A percentile compares a stretch with the other conserved stretches of the same genome.
Evolutionary conservation across 2,113 vertebrate genomes (phyloP).

Genomic region (Heterochromis multidens): DNA sequence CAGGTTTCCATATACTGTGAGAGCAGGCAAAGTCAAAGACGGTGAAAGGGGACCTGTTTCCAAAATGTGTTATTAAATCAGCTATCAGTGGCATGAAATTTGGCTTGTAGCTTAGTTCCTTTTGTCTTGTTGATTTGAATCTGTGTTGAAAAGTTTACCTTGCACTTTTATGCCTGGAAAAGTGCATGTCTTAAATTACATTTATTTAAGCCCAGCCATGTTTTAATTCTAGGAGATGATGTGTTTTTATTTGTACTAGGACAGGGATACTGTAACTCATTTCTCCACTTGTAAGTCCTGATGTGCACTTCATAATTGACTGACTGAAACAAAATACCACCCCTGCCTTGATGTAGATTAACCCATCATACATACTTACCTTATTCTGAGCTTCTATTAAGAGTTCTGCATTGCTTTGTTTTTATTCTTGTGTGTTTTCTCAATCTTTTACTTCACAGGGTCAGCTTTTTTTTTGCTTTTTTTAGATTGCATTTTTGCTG

Average conservation of each 20-base stretch:
- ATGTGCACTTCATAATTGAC: slow-evolving; percentile 33
- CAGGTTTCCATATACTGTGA: slow-evolving; percentile 15
- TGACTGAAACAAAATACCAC: slow-evolving; percentile 42
- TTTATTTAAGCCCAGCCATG: slow-evolving; percentile 21
- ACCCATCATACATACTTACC: neutral
- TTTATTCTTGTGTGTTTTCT: neutral
- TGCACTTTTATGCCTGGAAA: slow-evolving; percentile 26
- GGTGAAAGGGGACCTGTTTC: neutral
- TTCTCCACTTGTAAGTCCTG: slow-evolving; percentile 38
- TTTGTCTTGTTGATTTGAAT: slow-evolving; percentile 25
- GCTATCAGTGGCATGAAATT: slow-evolving; percentile 28
- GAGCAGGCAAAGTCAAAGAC: slow-evolving; percentile 30
- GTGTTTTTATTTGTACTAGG: slow-evolving; percentile 51
- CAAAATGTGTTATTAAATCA: slow-evolving; percentile 28
- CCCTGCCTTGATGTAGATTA: slow-evolving; percentile 20
- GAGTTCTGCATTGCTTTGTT: neutral
- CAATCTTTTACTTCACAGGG: neutral
- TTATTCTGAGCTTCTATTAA: neutral
- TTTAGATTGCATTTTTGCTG: neutral
- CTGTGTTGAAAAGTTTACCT: slow-evolving; percentile 47
- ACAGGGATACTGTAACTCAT: slow-evolving; percentile 29
- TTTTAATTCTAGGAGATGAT: slow-evolving; percentile 16
- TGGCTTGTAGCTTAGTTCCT: slow-evolving; percentile 10
- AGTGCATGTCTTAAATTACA: slow-evolving; percentile 17
- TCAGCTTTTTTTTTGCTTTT: neutral